A percentile compares a stretch with the other conserved stretches of the same genome.
Conservation (phyloP, 2,888 invertebrate genomes). For the Neocrepidodera transversa region DNA sequence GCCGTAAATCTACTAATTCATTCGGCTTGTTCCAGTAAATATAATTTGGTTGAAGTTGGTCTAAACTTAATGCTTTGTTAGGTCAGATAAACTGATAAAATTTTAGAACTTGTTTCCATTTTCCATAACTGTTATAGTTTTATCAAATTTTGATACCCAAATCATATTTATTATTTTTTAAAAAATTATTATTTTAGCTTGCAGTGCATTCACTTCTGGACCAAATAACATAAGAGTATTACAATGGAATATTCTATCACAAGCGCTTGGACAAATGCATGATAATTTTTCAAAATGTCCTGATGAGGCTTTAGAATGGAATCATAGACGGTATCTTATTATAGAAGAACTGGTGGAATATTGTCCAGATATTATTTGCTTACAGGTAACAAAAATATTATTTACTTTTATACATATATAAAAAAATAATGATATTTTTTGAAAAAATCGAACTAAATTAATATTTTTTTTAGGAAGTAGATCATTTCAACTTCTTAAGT, state of each 20-base stretch:
- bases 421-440: conserved; percentile 3
- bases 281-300: conserved; percentile 78
- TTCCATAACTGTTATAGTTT: no score
- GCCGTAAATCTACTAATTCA: no score
- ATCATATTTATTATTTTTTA: no score
- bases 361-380: conserved; percentile 74
- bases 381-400: conserved; percentile 64
- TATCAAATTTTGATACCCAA: no score
- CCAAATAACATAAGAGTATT: conserved; percentile 66
- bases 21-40: no score
- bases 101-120: no score
- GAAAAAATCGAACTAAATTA: background rate
- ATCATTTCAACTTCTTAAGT: conserved; percentile 74
- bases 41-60: no score
- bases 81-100: no score
- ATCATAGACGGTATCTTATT: conserved; percentile 69
- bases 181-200: conserved; percentile 59
- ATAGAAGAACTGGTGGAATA: conserved; percentile 74
- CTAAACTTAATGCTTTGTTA: no score
- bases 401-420: background rate
- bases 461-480: conserved; percentile 68
- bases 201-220: conserved; percentile 61
- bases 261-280: conserved; percentile 74
- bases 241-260: conserved; percentile 77
- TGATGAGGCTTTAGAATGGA: conserved; percentile 73